Evolutionary conservation across 2,888 invertebrate species (phyloP).

Genomic region (Cephus pulcher): DNA sequence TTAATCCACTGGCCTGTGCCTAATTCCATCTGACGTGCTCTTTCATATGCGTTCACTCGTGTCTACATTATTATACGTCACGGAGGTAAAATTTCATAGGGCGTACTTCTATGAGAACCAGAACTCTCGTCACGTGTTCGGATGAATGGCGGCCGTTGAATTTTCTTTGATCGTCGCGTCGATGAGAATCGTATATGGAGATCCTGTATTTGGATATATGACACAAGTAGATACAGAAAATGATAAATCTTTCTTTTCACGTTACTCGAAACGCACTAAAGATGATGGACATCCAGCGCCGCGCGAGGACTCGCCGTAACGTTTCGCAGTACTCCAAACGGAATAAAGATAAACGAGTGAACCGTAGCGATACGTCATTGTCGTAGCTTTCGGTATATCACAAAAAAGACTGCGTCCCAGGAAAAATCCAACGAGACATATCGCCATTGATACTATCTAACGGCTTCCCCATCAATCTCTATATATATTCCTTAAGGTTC

Average conservation of each 20-base stretch:
- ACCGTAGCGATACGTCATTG: not conserved
- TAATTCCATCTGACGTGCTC: slow-evolving; percentile 51
- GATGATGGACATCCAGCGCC: not conserved
- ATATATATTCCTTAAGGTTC: not conserved
- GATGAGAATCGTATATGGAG: not conserved
- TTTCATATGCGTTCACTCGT: slow-evolving; percentile 38
- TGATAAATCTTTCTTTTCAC: not conserved
- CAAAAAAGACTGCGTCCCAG: not conserved
- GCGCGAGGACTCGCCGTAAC: not conserved
- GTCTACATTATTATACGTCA: slow-evolving; percentile 42
- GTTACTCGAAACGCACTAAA: not conserved
- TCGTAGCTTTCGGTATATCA: not conserved
- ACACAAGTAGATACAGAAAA: not conserved
- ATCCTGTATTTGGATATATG: not conserved
- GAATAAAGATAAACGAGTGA: slow-evolving; percentile 2
- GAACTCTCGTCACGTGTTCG: not conserved
- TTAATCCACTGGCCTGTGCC: slow-evolving; percentile 47
- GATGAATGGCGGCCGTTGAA: not conserved
- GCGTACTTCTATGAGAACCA: slow-evolving; percentile 10
- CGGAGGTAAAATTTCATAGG: slow-evolving; percentile 26
- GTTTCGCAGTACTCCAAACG: not conserved
- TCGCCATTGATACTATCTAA: not conserved
- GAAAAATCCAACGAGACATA: slow-evolving; percentile 1
- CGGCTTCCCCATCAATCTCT: slow-evolving; percentile 6
- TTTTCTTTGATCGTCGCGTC: no score